A percentile compares a stretch with the other conserved stretches of the same genome.
Conservation (phyloP, 2,797 vertebrate genomes). For the Chrysolophus pictus region DNA sequence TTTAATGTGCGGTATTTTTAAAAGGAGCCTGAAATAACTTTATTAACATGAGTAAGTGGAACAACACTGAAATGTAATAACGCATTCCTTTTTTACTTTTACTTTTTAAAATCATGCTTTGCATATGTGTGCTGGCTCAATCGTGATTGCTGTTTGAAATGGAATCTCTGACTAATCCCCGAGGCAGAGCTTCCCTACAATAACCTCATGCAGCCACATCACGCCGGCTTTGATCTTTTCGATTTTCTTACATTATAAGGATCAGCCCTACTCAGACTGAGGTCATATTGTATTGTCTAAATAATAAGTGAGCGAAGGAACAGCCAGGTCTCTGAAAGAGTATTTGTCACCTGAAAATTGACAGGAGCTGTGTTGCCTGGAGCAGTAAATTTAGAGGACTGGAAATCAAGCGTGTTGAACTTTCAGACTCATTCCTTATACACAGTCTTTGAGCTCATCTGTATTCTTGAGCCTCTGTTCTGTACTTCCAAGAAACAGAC, state of each 20-base stretch:
- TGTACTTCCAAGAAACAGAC: background rate
- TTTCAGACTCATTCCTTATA: conserved; percentile 24
- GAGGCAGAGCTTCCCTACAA: background rate
- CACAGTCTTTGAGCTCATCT: conserved; percentile 17
- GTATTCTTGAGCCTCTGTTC: background rate
- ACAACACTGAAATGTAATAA: background rate
- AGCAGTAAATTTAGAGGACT: conserved; percentile 33
- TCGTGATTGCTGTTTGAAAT: background rate
- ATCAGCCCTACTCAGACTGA: background rate
- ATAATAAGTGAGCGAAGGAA: background rate
- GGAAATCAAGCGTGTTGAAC: conserved; percentile 18
- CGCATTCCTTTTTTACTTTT: background rate
- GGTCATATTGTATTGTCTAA: background rate
- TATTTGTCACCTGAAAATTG: conserved; percentile 43
- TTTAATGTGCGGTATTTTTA: background rate
- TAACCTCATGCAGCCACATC: background rate
- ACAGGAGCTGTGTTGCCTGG: background rate
- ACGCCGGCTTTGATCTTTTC: background rate
- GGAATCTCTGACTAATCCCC: background rate
- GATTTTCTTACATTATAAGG: background rate
- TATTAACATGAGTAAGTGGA: background rate
- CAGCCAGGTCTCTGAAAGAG: background rate
- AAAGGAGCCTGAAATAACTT: background rate
- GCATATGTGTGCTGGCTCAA: background rate
- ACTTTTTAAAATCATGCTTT: background rate